Conservation (phyloP, 2,113 vertebrate genomes). For the Dromas ardeola region DNA sequence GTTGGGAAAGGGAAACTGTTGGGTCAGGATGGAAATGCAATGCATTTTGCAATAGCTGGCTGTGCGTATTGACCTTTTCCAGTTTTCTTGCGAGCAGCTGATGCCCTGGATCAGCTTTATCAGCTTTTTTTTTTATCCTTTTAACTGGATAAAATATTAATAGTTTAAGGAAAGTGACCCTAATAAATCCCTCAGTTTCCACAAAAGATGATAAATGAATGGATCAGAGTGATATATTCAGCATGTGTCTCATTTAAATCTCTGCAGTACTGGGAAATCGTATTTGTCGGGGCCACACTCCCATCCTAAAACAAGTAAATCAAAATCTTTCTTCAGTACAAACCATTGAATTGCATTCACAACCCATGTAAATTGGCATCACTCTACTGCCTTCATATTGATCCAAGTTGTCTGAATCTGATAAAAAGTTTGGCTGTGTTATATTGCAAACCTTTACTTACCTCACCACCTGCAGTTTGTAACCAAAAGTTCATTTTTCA, state of each 20-base stretch:
- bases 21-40: neutral
- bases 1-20: neutral
- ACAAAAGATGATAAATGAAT: neutral
- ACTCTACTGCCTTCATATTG: neutral
- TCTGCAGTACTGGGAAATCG: neutral
- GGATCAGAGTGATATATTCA: neutral
- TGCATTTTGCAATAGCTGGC: conserved; percentile 34
- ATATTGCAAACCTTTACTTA: neutral
- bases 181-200: neutral
- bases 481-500: neutral
- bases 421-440: neutral
- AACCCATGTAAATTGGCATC: neutral
- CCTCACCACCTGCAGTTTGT: neutral
- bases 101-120: neutral
- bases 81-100: neutral
- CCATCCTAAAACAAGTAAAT: neutral
- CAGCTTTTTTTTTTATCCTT: neutral
- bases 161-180: neutral
- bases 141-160: conserved; percentile 8
- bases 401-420: neutral
- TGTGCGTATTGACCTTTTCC: neutral
- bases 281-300: fast-evolving
- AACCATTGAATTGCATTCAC: neutral
- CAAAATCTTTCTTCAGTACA: neutral
- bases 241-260: neutral